Percentiles rank a stretch among this genome's conserved stretches.
Conservation (phyloP, 1,140 invertebrate genomes). For the Ceratosolen solmsi region DNA sequence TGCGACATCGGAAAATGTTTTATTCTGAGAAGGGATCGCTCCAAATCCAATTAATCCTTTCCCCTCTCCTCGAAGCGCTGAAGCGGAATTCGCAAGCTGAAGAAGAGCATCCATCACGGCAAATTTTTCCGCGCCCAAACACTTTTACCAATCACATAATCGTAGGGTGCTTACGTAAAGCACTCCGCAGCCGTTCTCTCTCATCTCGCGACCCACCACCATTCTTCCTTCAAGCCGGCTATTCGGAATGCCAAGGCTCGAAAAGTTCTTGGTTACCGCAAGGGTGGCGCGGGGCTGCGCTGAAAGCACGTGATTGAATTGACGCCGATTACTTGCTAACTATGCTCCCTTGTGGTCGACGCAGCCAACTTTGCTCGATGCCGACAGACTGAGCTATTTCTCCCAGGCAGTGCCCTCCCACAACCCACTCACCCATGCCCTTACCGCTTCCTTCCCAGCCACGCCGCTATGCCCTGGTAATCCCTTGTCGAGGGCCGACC, state of each 20-base stretch:
- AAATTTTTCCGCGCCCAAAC: no score
- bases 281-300: not conserved
- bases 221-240: not conserved
- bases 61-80: no score
- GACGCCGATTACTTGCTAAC: conserved; percentile 50
- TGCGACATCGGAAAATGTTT: no score
- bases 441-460: not conserved
- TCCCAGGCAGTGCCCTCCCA: not conserved
- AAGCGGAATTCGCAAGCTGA: no score
- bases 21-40: no score
- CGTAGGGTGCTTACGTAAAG: not conserved
- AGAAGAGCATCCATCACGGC: no score
- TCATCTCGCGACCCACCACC: not conserved
- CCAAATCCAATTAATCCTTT: no score
- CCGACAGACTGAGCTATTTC: conserved; percentile 22
- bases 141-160: no score
- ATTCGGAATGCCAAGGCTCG: conserved; percentile 22
- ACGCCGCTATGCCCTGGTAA: not conserved
- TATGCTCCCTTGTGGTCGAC: conserved; percentile 14
- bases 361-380: conserved; percentile 18
- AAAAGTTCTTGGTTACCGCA: conserved; percentile 6
- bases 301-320: conserved; percentile 49
- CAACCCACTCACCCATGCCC: not conserved
- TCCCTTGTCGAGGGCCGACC: not conserved
- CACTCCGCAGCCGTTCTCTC: not conserved